Percentiles rank a stretch among this genome's conserved stretches.
These are phyloP conservation scores for Capra hircus DNA, from an alignment of 2,113 vertebrate genomes.

Conservation along the genomic window DNA sequence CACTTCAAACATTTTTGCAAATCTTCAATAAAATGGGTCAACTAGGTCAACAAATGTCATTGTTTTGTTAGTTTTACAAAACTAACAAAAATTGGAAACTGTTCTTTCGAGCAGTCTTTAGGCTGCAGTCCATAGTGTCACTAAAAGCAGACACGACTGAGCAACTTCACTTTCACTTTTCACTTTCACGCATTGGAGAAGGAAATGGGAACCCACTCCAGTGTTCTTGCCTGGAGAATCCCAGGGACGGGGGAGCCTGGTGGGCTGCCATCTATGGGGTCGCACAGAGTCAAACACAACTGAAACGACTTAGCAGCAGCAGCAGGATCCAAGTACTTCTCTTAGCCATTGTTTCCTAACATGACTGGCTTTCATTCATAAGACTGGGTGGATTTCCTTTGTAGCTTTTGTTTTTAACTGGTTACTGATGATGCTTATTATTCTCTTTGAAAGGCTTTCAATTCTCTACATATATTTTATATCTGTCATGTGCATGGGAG, in stretches of 20 bases:
- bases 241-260: rapidly evolving
- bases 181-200: too few relatives aligned
- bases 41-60: not conserved
- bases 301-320: too few relatives aligned
- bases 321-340: not conserved
- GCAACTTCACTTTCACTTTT: too few relatives aligned
- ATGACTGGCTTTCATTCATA: not conserved
- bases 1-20: not conserved
- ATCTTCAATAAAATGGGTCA: not conserved
- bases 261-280: too few relatives aligned
- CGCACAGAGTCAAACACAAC: too few relatives aligned
- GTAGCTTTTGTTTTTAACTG: not conserved
- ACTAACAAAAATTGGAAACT: not conserved
- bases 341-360: not conserved
- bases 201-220: too few relatives aligned
- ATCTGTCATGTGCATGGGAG: not conserved
- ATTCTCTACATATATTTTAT: not conserved
- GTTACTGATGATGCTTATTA: not conserved
- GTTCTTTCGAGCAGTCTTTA: not conserved
- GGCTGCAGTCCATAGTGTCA: too few relatives aligned
- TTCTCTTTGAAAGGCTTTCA: not conserved
- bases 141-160: too few relatives aligned
- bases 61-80: not conserved
- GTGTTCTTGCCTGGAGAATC: too few relatives aligned
- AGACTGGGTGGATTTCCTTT: not conserved